Conservation (phyloP, 1,140 invertebrate genomes). For the Nephila pilipes region DNA sequence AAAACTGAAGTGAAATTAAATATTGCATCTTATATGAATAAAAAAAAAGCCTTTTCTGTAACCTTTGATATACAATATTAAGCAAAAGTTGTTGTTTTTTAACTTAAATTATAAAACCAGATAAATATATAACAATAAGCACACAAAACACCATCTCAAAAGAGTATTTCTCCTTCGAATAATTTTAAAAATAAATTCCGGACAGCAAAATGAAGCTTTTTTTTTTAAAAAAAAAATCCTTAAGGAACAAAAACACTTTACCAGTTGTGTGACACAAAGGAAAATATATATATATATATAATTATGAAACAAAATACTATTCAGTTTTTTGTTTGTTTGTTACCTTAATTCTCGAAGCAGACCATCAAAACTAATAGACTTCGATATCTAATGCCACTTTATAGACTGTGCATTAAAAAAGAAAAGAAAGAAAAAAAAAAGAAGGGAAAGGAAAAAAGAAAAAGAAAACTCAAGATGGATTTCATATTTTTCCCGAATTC, state of each 20-base stretch:
- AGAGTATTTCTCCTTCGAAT: not conserved
- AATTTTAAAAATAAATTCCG: not conserved
- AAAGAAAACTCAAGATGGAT: not conserved
- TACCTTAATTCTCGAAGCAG: not conserved
- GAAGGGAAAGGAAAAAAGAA: too few species aligned
- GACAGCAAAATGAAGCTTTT: not conserved
- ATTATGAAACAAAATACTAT: not conserved
- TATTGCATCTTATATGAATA: too few species aligned
- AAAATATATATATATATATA: too few species aligned
- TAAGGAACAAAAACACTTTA: not conserved
- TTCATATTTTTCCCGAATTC: conserved; percentile 1
- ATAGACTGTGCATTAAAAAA: not conserved
- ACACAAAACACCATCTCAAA: not conserved
- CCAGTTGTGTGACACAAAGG: not conserved
- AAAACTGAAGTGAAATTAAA: too few species aligned
- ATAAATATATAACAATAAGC: not conserved
- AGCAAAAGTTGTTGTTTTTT: too few species aligned
- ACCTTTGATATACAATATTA: too few species aligned
- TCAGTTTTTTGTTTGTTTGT: not conserved
- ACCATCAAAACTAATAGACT: conserved; percentile 32
- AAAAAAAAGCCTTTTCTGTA: too few species aligned
- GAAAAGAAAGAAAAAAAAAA: not conserved
- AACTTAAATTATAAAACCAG: not conserved
- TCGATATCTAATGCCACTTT: conserved; percentile 13
- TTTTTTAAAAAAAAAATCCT: not conserved